Percentiles rank a stretch among this genome's conserved stretches.
Conservation (phyloP, 2,888 invertebrate species). For the Torymus auratus region DNA sequence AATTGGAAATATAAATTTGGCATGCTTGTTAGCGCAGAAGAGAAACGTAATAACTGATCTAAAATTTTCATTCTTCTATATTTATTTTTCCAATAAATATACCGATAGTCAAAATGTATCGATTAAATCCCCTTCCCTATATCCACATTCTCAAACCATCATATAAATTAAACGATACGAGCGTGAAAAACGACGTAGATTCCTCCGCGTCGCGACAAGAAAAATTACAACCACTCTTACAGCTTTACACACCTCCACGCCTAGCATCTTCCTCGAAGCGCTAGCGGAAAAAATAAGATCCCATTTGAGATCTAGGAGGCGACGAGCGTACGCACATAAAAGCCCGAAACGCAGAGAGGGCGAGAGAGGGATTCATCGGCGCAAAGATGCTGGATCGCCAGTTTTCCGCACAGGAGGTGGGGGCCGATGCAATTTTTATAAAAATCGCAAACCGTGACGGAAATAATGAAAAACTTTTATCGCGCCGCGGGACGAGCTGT, state of each 20-base stretch:
- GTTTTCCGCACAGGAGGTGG: constrained; percentile 14
- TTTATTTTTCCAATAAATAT: too few species aligned
- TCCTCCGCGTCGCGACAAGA: not conserved
- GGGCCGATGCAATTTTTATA: constrained; percentile 55
- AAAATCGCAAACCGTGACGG: constrained; percentile 58
- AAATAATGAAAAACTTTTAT: constrained; percentile 60
- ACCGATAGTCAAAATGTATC: too few species aligned
- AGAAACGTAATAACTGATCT: too few species aligned
- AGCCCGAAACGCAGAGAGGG: not conserved
- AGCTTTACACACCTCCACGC: not conserved
- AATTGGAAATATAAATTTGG: too few species aligned
- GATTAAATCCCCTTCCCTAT: too few species aligned
- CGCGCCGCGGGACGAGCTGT: constrained; percentile 53
- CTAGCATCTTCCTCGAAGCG: too few species aligned
- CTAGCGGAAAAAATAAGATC: constrained; percentile 9
- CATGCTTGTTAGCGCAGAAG: too few species aligned
- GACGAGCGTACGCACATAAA: constrained; percentile 34
- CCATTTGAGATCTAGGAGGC: constrained; percentile 22
- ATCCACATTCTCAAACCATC: too few species aligned
- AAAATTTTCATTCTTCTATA: too few species aligned
- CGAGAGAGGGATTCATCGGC: not conserved
- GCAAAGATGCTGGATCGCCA: constrained; percentile 38
- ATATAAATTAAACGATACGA: too few species aligned
- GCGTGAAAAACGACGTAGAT: too few species aligned
- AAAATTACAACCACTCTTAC: not conserved